Percentiles rank a stretch among this genome's conserved stretches.
Evolutionary conservation across 2,113 vertebrate species (phyloP).

Genomic region (Panurus biarmicus): DNA sequence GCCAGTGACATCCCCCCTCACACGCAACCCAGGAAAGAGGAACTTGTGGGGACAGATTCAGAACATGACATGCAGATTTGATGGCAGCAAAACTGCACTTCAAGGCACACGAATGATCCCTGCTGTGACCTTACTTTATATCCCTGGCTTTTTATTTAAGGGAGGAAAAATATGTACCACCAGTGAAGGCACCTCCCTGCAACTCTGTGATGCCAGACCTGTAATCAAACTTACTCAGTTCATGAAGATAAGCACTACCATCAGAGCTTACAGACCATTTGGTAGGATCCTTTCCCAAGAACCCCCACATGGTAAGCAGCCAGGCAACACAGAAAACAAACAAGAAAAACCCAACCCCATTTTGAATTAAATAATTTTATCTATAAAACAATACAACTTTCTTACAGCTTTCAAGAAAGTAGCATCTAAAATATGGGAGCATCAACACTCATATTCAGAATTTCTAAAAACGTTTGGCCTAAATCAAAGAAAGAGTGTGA

Average conservation of each 20-base stretch:
- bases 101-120: neutral
- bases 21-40: neutral
- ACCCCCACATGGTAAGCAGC: neutral
- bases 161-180: constrained; percentile 28
- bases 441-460: neutral
- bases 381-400: neutral
- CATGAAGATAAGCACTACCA: neutral
- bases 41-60: neutral
- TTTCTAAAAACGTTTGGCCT: neutral
- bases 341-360: neutral
- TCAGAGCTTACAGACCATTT: neutral
- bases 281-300: neutral
- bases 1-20: neutral
- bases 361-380: neutral
- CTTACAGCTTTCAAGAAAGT: neutral
- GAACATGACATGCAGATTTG: neutral
- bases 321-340: neutral
- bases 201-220: constrained; percentile 48
- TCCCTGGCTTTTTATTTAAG: neutral
- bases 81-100: neutral
- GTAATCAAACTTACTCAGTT: neutral
- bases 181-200: constrained; percentile 51
- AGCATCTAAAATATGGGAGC: neutral
- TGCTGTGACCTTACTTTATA: neutral
- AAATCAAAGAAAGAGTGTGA: neutral